Evolutionary conservation across 2,113 vertebrate species (phyloP).

Genomic region (Neoarius graeffei): DNA sequence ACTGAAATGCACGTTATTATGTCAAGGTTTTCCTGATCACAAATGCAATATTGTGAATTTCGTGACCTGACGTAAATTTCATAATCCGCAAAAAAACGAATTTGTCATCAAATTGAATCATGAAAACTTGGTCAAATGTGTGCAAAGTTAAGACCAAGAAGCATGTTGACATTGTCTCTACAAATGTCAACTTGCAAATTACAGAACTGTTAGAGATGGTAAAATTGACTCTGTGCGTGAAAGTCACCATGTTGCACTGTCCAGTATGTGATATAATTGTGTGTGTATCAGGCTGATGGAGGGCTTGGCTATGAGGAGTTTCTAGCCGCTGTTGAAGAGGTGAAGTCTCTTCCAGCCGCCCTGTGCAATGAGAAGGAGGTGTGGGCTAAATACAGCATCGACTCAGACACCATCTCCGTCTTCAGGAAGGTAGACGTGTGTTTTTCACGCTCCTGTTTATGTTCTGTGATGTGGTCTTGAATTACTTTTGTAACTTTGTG

Average conservation of each 20-base stretch:
- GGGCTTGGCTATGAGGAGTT: conserved; percentile 71
- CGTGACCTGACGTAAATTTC: neutral
- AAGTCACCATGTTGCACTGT: neutral
- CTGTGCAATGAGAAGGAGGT: conserved; percentile 75
- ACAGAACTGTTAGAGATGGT: neutral
- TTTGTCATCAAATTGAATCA: neutral
- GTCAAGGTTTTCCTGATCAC: neutral
- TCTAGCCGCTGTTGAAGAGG: conserved; percentile 58
- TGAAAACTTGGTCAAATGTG: neutral
- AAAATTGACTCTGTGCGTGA: neutral
- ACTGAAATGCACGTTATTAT: neutral
- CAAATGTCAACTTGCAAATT: neutral
- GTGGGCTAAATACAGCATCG: conserved; percentile 74
- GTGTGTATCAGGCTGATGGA: conserved; percentile 73
- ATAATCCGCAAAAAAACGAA: neutral
- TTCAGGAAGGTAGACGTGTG: conserved; percentile 80
- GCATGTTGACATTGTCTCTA: neutral
- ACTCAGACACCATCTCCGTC: conserved; percentile 72
- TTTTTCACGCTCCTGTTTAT: neutral
- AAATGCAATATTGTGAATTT: neutral
- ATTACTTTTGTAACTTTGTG: neutral
- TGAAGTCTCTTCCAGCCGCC: conserved; percentile 76
- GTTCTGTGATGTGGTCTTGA: neutral
- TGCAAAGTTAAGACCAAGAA: neutral
- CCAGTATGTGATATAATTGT: neutral